phyloP scores from a whole-genome alignment of 2,888 invertebrate species.

The Drosophila setosimentum region DNA sequence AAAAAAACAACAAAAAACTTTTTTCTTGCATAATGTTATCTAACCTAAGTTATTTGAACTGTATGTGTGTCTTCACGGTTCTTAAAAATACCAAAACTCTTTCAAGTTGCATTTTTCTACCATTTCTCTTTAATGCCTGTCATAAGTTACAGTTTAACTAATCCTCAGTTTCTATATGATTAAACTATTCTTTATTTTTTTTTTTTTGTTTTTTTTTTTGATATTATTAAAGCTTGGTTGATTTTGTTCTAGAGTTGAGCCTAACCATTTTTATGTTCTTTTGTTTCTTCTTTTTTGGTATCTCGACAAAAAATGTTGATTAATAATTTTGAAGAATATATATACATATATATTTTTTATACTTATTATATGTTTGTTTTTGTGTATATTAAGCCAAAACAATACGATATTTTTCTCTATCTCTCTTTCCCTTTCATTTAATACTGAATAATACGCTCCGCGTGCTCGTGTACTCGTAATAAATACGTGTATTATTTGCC shows the following conservation, averaged over 20 bases:
- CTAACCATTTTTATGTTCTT: constrained; percentile 18
- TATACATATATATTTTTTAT: constrained; percentile 48
- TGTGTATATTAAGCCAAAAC: constrained; percentile 78
- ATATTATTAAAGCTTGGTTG: constrained; percentile 5
- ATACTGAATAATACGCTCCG: constrained; percentile 59
- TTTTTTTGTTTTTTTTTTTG: constrained; percentile 9
- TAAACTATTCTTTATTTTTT: background rate
- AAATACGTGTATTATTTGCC: constrained; percentile 52
- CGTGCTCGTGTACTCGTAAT: constrained; percentile 47
- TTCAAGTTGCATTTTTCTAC: constrained; percentile 49
- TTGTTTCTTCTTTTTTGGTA: constrained; percentile 21
- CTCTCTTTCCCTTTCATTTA: constrained; percentile 79
- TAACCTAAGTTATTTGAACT: constrained; percentile 34
- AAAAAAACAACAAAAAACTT: background rate
- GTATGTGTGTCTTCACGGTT: constrained; percentile 50
- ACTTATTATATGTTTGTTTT: constrained; percentile 60
- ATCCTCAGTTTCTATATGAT: constrained; percentile 32
- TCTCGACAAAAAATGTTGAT: constrained; percentile 8
- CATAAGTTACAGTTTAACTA: constrained; percentile 44
- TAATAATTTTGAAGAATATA: constrained; percentile 21
- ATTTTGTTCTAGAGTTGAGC: constrained; percentile 21
- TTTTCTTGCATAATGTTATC: constrained; percentile 26
- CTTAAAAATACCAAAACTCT: constrained; percentile 22
- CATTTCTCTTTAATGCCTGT: constrained; percentile 49
- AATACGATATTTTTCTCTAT: constrained; percentile 80